These are phyloP conservation scores for Acestrorhynchus altus DNA, from an alignment of 2,797 vertebrate genomes.

Conservation along the genomic window DNA sequence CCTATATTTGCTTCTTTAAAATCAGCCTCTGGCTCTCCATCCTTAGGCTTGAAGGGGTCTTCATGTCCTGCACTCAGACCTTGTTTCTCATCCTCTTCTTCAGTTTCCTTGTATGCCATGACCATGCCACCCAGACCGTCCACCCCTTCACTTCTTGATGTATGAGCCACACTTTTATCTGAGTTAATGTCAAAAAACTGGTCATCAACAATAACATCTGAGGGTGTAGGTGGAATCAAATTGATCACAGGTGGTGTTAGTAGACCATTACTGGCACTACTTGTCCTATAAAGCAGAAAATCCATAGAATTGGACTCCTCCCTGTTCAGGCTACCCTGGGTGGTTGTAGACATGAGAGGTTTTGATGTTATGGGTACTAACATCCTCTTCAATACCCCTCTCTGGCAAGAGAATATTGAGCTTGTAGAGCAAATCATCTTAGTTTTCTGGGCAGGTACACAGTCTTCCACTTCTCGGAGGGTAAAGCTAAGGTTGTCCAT, in stretches of 20 bases:
- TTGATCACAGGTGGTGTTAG: constrained; percentile 73
- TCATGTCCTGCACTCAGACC: constrained; percentile 41
- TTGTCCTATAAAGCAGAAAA: constrained; percentile 54
- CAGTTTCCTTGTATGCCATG: constrained; percentile 52
- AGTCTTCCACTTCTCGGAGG: constrained; percentile 46
- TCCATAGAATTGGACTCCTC: constrained; percentile 55
- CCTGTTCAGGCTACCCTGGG: constrained; percentile 22
- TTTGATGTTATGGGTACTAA: constrained; percentile 72
- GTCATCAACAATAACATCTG: constrained; percentile 68
- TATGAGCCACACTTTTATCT: constrained; percentile 60
- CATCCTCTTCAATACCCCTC: constrained; percentile 65
- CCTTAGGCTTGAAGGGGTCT: constrained; percentile 24
- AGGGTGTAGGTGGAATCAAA: constrained; percentile 75
- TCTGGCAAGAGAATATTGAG: constrained; percentile 63
- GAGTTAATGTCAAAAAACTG: constrained; percentile 77
- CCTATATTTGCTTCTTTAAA: constrained; percentile 30
- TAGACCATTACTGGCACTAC: constrained; percentile 45
- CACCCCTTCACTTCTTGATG: constrained; percentile 50
- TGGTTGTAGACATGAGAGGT: constrained; percentile 52
- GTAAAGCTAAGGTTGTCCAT: constrained; percentile 74
- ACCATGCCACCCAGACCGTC: constrained; percentile 33
- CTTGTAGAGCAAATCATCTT: constrained; percentile 59
- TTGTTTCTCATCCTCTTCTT: constrained; percentile 44
- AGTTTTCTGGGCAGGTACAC: constrained; percentile 35
- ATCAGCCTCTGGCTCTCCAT: constrained; percentile 40